Evolutionary conservation across 2,888 invertebrate genomes (phyloP), one percentile per base, ranked within the genome.

Genomic region (Ectropis crepuscularia): DNA sequence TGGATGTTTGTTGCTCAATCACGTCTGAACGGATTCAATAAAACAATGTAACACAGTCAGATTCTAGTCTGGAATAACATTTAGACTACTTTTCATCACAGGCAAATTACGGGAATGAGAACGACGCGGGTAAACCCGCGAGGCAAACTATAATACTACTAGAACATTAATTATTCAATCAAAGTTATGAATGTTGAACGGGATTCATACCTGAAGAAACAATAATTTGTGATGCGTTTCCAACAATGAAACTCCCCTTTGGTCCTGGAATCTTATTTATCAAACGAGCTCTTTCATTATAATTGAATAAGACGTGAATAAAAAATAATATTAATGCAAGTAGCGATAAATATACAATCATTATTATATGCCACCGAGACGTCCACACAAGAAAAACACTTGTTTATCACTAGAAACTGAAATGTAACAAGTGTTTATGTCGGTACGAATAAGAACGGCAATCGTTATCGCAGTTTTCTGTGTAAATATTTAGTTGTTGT

Each of bases 241-340:
- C 83, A 50, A 84, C 6, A 5, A 85, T 74, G 58, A 83, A 84
- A 6, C 69, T 43, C 51, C 74, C 69, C 60, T 71, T 76, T 0
- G 81, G 80, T 5, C 86, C 85, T 0, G 85, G 85, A 45, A 86
- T 79, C 70, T 77, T 81, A 43, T 67, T 78, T 2, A 85, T 11
- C 39, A 75, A 42, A 28, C 79, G 68, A 9, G 84, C 85, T 61
- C 67, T 75, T 61, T 65, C 70, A 73, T 81, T 83, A 51, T 80
- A 78, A 68, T 85, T 85, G 0, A 81, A 65, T 9, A 74, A 46
- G 60, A 83, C 46, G 57, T 85, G 77, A 10, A 83, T 39, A 6
- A 76, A 47, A 55, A 74, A 77, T 58, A 86, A 58, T 42, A 79
- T 54, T 42, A 74, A 36, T 4, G 73, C 51, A 16, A 77, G 5